Evolutionary conservation across 2,797 vertebrate species (phyloP).

Genomic region (Lutjanus campechanus): DNA sequence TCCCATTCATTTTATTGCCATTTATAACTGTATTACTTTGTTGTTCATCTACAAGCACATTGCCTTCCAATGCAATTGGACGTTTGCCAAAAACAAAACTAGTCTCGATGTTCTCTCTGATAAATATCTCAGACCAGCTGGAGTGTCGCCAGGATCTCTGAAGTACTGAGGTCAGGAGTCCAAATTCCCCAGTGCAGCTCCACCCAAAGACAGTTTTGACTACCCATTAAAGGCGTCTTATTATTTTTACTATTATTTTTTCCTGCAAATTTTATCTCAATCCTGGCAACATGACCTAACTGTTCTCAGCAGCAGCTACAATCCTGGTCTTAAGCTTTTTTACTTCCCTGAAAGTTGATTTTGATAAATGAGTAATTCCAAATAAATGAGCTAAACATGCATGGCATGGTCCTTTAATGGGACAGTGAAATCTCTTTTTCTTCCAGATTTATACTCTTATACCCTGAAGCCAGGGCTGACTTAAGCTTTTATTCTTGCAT

Average conservation of each 20-base stretch:
- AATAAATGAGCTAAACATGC: background rate
- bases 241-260: background rate
- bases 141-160: background rate
- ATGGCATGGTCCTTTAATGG: background rate
- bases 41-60: background rate
- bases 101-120: background rate
- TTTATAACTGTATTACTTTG: background rate
- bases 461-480: background rate
- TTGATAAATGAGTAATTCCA: background rate
- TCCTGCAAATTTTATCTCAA: background rate
- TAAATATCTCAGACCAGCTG: background rate
- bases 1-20: background rate
- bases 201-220: background rate
- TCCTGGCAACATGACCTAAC: background rate
- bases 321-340: background rate
- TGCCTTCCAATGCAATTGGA: background rate
- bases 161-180: conserved; percentile 5
- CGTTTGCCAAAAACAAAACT: background rate
- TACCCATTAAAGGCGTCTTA: background rate
- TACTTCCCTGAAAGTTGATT: background rate
- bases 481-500: conserved; percentile 4
- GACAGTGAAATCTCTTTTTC: background rate
- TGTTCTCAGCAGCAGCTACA: background rate
- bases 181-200: background rate
- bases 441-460: background rate